These are phyloP conservation scores for Patiria miniata DNA, from an alignment of 35 echinoderm and acorn worm species.

Conservation along the genomic window DNA sequence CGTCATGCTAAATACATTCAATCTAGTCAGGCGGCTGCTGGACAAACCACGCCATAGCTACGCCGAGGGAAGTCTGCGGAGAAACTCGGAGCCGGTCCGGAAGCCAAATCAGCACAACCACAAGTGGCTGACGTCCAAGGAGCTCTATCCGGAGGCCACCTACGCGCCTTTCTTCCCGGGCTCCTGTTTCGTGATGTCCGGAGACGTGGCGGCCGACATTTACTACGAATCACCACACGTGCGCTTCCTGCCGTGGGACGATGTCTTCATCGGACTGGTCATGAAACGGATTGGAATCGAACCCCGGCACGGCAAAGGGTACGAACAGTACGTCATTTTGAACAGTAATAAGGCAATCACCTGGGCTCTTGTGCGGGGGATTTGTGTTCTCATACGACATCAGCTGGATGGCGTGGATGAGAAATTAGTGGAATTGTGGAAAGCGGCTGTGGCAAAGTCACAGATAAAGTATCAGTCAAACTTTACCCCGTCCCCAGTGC, in stretches of 20 bases:
- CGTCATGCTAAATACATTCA: constrained; percentile 53
- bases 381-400: not conserved
- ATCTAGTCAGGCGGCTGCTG: constrained; percentile 3
- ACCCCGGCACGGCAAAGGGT: not conserved
- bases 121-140: constrained; percentile 46
- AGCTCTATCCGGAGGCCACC: constrained; percentile 3
- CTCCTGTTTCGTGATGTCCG: constrained; percentile 44
- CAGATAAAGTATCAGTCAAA: too few species aligned
- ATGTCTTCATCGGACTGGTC: constrained; percentile 46
- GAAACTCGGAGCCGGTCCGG: not conserved
- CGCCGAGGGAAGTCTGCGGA: constrained; percentile 29
- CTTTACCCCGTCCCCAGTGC: too few species aligned
- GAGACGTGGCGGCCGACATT: constrained; percentile 36
- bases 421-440: not conserved
- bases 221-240: not conserved
- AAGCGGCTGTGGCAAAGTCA: not conserved
- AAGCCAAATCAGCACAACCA: not conserved
- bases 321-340: not conserved
- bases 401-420: not conserved
- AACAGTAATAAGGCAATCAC: not conserved
- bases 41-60: constrained; percentile 15
- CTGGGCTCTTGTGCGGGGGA: not conserved
- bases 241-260: constrained; percentile 49
- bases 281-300: not conserved
- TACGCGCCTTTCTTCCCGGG: constrained; percentile 48